A percentile compares a stretch with the other conserved stretches of the same genome.
These are phyloP conservation scores for Anthophora plumipes DNA, from an alignment of 2,888 invertebrate genomes.

Conservation along the genomic window DNA sequence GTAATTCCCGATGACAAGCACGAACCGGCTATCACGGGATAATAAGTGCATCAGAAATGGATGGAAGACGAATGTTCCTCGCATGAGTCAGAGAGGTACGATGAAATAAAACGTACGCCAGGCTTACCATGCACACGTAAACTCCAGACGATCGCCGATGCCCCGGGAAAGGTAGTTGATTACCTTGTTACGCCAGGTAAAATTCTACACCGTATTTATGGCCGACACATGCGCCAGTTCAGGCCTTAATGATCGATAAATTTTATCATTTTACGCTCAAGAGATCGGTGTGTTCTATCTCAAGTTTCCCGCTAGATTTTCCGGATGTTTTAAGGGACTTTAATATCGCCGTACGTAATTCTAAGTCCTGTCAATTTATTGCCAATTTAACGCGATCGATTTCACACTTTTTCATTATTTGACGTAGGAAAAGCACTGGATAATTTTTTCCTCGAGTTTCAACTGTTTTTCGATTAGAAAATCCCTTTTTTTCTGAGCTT, in stretches of 20 bases:
- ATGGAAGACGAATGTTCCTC: slow-evolving; percentile 39
- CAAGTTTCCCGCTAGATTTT: too few species aligned
- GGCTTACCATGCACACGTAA: not conserved
- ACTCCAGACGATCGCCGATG: not conserved
- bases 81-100: slow-evolving; percentile 45
- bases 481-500: too few species aligned
- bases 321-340: too few species aligned
- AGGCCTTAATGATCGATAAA: not conserved
- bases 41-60: slow-evolving; percentile 57
- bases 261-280: too few species aligned
- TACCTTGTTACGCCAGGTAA: slow-evolving; percentile 1
- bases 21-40: slow-evolving; percentile 45
- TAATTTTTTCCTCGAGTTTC: too few species aligned
- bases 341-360: too few species aligned
- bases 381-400: too few species aligned
- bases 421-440: too few species aligned
- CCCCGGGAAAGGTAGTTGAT: not conserved
- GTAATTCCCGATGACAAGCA: slow-evolving; percentile 61
- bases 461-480: too few species aligned
- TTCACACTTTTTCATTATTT: too few species aligned
- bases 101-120: not conserved
- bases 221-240: not conserved
- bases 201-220: not conserved
- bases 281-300: too few species aligned
- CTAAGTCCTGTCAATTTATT: too few species aligned